phyloP scores from a whole-genome alignment of 1,140 invertebrate species.

The Trachymyrmex septentrionalis region DNA sequence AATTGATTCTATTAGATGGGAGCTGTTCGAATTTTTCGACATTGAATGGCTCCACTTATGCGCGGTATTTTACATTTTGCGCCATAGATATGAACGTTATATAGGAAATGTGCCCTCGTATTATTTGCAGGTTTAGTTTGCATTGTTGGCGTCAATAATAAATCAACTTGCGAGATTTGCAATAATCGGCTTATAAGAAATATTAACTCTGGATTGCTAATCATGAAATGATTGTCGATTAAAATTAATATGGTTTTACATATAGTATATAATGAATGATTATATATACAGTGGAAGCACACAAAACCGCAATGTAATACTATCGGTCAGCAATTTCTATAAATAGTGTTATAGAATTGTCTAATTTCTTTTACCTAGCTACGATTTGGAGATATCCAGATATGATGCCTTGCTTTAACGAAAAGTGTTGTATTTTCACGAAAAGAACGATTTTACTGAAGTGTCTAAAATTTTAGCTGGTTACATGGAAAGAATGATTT shows the following conservation, averaged over 20 bases:
- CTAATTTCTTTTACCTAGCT: not conserved
- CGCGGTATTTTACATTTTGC: slow-evolving; percentile 29
- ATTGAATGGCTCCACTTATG: not conserved
- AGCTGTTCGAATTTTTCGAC: not conserved
- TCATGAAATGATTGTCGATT: slow-evolving; percentile 41
- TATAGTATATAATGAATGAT: slow-evolving; percentile 9
- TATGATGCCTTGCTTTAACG: not conserved
- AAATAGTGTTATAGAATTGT: not conserved
- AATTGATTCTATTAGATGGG: slow-evolving; percentile 26
- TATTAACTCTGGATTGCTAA: slow-evolving; percentile 28
- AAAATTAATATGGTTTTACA: slow-evolving; percentile 41
- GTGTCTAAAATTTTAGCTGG: too few relatives aligned
- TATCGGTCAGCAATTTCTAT: not conserved
- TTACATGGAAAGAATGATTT: too few relatives aligned
- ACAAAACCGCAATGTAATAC: not conserved
- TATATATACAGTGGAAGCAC: not conserved
- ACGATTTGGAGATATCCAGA: not conserved
- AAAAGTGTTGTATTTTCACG: not conserved
- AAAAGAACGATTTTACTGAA: too few relatives aligned
- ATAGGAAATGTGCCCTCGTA: not conserved
- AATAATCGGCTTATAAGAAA: slow-evolving; percentile 55
- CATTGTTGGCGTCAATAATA: slow-evolving; percentile 32
- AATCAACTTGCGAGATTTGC: slow-evolving; percentile 33
- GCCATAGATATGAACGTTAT: not conserved
- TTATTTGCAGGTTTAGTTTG: not conserved